A percentile compares a stretch with the other conserved stretches of the same genome.
Evolutionary conservation across 2,888 invertebrate species (phyloP).

Genomic region (Brachynemurus nebulosus): DNA sequence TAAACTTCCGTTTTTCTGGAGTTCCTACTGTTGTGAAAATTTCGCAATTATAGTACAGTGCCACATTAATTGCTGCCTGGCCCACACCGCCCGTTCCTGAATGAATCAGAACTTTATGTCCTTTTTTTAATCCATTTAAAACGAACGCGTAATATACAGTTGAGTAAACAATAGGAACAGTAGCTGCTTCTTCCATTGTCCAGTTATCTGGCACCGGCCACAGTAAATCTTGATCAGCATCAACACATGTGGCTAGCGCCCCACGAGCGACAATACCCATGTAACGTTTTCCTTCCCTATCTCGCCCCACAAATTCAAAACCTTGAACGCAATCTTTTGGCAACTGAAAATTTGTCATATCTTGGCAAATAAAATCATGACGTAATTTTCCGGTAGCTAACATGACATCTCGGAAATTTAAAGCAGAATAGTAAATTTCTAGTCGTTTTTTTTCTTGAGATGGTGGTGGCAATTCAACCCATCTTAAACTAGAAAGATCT

Average conservation of each 20-base stretch:
- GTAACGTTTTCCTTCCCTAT: constrained; percentile 38
- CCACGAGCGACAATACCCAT: constrained; percentile 48
- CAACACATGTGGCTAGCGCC: constrained; percentile 46
- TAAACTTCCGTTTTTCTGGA: constrained; percentile 35
- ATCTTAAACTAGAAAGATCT: constrained; percentile 65
- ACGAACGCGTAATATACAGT: constrained; percentile 24
- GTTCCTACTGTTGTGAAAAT: constrained; percentile 47
- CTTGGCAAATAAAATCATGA: constrained; percentile 50
- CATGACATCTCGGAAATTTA: constrained; percentile 95
- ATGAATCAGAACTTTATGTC: constrained; percentile 34
- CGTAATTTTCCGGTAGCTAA: constrained; percentile 80
- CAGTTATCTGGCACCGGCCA: constrained; percentile 60
- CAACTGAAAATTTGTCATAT: constrained; percentile 35
- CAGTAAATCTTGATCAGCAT: constrained; percentile 36
- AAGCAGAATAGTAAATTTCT: constrained; percentile 55
- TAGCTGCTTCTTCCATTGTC: constrained; percentile 60
- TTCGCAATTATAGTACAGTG: constrained; percentile 44
- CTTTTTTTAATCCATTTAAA: constrained; percentile 14
- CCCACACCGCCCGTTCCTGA: constrained; percentile 57
- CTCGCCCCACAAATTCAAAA: constrained; percentile 51
- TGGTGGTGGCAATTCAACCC: constrained; percentile 58
- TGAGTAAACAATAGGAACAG: constrained; percentile 61
- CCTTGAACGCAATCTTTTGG: constrained; percentile 53
- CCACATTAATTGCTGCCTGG: constrained; percentile 55
- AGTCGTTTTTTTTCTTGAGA: constrained; percentile 38